Conservation (phyloP, 2,888 invertebrate genomes). For the Leucophora obtusa region DNA sequence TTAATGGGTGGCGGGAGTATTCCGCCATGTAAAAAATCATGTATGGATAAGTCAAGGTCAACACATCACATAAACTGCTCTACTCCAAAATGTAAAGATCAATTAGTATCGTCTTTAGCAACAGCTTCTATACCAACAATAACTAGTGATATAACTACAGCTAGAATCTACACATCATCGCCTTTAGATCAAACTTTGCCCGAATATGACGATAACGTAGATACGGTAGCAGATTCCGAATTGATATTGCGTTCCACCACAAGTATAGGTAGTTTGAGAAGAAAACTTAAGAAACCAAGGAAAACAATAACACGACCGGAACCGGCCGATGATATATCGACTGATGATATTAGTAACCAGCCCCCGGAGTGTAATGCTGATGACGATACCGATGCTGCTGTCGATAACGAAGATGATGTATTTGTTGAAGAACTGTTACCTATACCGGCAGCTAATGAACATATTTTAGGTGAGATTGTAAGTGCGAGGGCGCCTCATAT, state of each 20-base stretch:
- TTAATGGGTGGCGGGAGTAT: conserved; percentile 20
- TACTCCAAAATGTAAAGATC: conserved; percentile 38
- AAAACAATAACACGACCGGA: conserved; percentile 39
- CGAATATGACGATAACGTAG: conserved; percentile 51
- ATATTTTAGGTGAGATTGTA: conserved; percentile 51
- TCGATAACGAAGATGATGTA: conserved; percentile 50
- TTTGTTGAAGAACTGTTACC: conserved; percentile 46
- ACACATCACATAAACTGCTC: conserved; percentile 25
- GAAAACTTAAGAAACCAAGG: conserved; percentile 46
- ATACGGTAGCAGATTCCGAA: conserved; percentile 43
- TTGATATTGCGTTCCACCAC: conserved; percentile 28
- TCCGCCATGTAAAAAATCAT: conserved; percentile 43
- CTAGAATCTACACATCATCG: conserved; percentile 54
- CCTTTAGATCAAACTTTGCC: conserved; percentile 54
- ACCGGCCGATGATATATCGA: conserved; percentile 21
- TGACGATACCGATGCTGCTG: conserved; percentile 43
- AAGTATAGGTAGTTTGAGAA: conserved; percentile 33
- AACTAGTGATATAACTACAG: conserved; percentile 41
- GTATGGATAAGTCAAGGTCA: conserved; percentile 37
- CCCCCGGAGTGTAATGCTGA: conserved; percentile 33
- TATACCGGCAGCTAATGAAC: conserved; percentile 49
- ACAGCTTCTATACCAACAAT: conserved; percentile 42
- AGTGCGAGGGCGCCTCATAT: conserved; percentile 35
- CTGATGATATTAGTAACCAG: conserved; percentile 39
- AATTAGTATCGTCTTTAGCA: conserved; percentile 38